Conservation (phyloP, 2,797 vertebrate genomes). For the Alca torda region DNA sequence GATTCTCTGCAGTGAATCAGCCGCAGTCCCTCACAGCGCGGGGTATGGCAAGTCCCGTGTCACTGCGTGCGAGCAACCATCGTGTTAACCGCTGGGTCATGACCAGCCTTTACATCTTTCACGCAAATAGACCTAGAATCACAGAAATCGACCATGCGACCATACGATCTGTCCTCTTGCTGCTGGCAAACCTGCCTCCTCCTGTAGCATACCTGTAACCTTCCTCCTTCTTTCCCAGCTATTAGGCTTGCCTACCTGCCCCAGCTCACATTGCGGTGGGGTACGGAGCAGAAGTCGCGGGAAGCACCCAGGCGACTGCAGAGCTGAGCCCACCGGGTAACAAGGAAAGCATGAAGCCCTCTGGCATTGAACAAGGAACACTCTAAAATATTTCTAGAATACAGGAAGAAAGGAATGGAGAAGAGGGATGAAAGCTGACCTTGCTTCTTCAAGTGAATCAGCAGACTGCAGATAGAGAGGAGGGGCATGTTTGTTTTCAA, state of each 20-base stretch:
- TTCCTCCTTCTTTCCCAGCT: neutral
- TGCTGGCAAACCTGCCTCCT: neutral
- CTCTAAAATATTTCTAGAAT: neutral
- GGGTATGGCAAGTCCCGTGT: rapidly evolving
- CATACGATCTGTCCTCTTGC: neutral
- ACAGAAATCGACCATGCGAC: neutral
- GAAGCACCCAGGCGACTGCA: neutral
- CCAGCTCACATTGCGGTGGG: rapidly evolving
- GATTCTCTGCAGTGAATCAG: neutral
- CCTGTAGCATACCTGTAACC: neutral
- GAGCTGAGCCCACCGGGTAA: neutral
- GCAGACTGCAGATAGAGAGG: neutral
- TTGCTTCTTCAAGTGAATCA: neutral
- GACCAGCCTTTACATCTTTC: neutral
- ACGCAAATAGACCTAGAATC: neutral
- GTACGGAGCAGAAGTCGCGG: neutral
- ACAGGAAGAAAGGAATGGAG: neutral
- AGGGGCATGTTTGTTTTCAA: neutral
- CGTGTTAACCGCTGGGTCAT: rapidly evolving
- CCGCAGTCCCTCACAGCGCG: rapidly evolving
- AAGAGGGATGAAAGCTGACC: neutral
- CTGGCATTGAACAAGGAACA: neutral
- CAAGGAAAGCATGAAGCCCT: neutral
- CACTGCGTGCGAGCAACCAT: neutral
- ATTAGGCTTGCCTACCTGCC: neutral